A percentile compares a stretch with the other conserved stretches of the same genome.
phyloP scores from a whole-genome alignment of 2,888 invertebrate species.

The Sesia bembeciformis region DNA sequence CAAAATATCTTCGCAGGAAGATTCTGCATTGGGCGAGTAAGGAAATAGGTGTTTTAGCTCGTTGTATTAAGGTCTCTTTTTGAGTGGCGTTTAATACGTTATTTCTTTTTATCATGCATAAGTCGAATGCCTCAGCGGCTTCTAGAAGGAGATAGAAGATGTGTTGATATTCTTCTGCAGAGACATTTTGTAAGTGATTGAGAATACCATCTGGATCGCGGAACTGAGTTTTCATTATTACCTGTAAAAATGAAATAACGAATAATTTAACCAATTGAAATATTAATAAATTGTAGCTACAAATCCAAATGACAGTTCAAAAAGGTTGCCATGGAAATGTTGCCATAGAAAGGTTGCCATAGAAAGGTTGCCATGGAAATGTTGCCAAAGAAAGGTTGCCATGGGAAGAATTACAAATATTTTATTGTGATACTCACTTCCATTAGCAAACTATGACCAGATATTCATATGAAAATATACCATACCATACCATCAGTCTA shows the following conservation, averaged over 20 bases:
- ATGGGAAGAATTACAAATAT: too few relatives aligned
- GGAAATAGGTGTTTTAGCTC: slow-evolving; percentile 79
- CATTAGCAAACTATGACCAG: too few relatives aligned
- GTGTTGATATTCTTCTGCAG: slow-evolving; percentile 52
- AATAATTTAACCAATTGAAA: too few relatives aligned
- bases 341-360: too few relatives aligned
- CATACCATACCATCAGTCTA: too few relatives aligned
- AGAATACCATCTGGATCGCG: slow-evolving; percentile 88
- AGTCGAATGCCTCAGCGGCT: slow-evolving; percentile 85
- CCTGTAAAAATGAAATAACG: slow-evolving; percentile 47
- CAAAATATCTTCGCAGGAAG: slow-evolving; percentile 72
- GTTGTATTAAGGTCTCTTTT: slow-evolving; percentile 77
- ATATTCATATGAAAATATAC: too few relatives aligned
- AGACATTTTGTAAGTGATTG: slow-evolving; percentile 82
- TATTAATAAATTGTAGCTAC: too few relatives aligned
- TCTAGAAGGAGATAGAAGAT: slow-evolving; percentile 80
- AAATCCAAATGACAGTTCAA: too few relatives aligned
- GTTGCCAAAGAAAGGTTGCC: too few relatives aligned
- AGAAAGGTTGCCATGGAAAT: too few relatives aligned
- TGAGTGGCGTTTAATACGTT: slow-evolving; percentile 78
- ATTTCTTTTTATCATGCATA: slow-evolving; percentile 85
- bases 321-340: too few relatives aligned
- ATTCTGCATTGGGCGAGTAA: slow-evolving; percentile 79
- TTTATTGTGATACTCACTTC: too few relatives aligned
- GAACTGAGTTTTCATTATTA: slow-evolving; percentile 88